Base-by-base conservation (phyloP, 1,140 invertebrate genomes). In the Drosophila bipectinata region DNA sequence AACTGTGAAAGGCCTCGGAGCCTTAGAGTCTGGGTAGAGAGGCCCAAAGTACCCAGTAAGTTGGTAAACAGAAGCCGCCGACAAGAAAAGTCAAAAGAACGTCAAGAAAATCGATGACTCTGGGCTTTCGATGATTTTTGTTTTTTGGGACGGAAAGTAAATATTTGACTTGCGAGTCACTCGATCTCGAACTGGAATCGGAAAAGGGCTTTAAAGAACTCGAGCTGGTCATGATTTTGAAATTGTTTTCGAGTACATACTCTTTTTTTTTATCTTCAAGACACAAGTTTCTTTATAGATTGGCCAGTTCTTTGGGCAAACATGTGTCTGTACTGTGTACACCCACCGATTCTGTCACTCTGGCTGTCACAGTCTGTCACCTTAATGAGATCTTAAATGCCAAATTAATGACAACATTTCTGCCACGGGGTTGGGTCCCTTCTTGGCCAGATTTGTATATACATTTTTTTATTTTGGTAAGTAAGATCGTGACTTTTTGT, bases 341-440 rank as follows among this genome's bases (percentile, higher is more conserved):
- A 64, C 77, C 77, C 77, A 79, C 71, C 57, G 30, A 80, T 81
- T 64, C 77, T 80, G 72, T 80, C 77, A 80, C 58, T 79, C 77
- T 57, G 55, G 4, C 49, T 62, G 71, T 79, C 59, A 37, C 48
- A 51, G 66, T 55, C 39, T 80, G 77, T 80, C 77, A 63, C 72
- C 77, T 77, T 80, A 80, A 80, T 80, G 78, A 80, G 77, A 48
- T 77, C 56, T 76, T 80, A 80, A 80, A 80, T 80, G 77, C 77
- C 78, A 80, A 80, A 80, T 80, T 80, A 80, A 80, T 58, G 78
- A 59, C 76, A 72, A 48, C 54, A 14, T 8, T 26, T 45, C 4
- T 18, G 18, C 14, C 18, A 34, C 30, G 57, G 60, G 26, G 26
- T 7, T 47, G n/a, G 24, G 47, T 37, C 56, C 39, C 57, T 21